Evolutionary conservation across 2,113 vertebrate species (phyloP), one percentile per base, ranked within the genome.

Genomic region (Oreamnos americanus): DNA sequence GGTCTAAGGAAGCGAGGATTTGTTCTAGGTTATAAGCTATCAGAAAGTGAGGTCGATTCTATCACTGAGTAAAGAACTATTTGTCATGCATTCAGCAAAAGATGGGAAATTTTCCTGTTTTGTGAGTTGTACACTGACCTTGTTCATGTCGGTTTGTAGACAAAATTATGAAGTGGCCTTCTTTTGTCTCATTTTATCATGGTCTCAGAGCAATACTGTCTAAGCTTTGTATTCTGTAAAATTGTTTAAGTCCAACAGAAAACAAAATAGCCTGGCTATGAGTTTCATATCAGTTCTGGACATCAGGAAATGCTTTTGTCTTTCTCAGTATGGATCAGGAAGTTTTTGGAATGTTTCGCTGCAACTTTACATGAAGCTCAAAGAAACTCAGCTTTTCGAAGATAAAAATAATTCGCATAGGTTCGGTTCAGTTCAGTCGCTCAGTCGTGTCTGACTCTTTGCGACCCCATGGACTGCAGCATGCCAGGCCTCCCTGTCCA

Each of bases 371-470:
- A n/a, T 30, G 36, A 2, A 95, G 13, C 82, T 19, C 45, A 91
- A 96, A 95, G 94, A 49, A 97, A 87, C 47, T 64, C 90, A 36
- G 1, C 62, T 88, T 82, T 96, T 96, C 11, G 51, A 90, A 95
- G 76, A 86, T 83, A 94, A 97, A 95, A 94, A 60, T 78, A 94
- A 95, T n/a, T 60, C 51, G 23, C 45, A 43, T 8, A 96, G 64
- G 62, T 71, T 71, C 64, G 23, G n/a, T 71, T 71, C 17, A 71
- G 4, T 36, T 71, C 64, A 71, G n/a, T 23, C 2, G 0, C 64
- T 71, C 64, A 36, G n/a, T 23, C 19, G 0, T 36, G 64, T 23
- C n/a, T 0, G 4, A 36, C 64, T 71, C 19, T 71, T 71, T 11
- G 9, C 0, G 9, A 71, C 64, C 19, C n/a, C 64, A 71, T 12